These are phyloP conservation scores for Oceanites oceanicus DNA, from an alignment of 2,113 vertebrate species.

Conservation along the genomic window DNA sequence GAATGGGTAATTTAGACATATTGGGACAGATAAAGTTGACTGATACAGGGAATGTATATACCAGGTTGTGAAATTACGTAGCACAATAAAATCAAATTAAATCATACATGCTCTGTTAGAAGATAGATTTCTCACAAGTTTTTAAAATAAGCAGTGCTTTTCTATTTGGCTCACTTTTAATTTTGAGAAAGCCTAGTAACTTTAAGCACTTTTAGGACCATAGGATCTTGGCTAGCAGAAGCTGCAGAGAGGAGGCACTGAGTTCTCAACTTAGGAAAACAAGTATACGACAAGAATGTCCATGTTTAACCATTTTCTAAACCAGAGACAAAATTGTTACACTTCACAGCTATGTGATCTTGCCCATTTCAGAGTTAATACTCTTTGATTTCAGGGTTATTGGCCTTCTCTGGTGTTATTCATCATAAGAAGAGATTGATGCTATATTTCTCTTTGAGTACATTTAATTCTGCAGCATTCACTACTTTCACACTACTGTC, in stretches of 20 bases:
- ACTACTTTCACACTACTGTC: not conserved
- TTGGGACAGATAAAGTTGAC: not conserved
- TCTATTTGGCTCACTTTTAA: not conserved
- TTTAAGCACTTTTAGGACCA: not conserved
- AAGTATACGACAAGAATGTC: not conserved
- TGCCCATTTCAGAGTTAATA: not conserved
- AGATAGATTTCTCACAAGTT: not conserved
- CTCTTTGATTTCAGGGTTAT: not conserved
- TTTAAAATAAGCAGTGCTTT: not conserved
- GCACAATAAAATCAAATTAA: not conserved
- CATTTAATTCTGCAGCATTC: not conserved
- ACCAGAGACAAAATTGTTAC: not conserved
- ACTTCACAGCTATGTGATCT: not conserved
- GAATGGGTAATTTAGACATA: not conserved
- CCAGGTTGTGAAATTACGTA: not conserved
- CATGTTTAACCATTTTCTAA: not conserved
- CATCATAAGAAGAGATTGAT: not conserved
- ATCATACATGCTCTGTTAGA: not conserved
- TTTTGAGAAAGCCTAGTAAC: not conserved
- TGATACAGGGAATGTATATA: not conserved
- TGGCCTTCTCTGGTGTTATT: not conserved
- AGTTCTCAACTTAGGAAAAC: not conserved
- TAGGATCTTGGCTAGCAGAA: not conserved
- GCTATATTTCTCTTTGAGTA: not conserved
- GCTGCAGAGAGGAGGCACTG: not conserved